A percentile compares a stretch with the other conserved stretches of the same genome.
Conservation (phyloP, 37 sponge, comb jelly and placozoan genomes). For the Beroe ovata region DNA sequence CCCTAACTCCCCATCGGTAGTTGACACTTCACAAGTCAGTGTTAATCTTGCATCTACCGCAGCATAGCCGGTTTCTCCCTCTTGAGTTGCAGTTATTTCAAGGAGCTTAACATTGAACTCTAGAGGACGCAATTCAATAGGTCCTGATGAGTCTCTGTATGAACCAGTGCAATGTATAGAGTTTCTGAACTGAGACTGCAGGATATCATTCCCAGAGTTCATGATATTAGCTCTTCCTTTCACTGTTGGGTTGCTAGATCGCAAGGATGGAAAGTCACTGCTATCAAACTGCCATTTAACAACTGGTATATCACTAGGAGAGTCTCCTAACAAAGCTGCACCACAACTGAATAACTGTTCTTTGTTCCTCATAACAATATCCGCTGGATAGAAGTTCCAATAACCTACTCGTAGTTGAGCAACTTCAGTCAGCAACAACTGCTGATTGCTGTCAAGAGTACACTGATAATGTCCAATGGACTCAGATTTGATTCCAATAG, state of each 20-base stretch:
- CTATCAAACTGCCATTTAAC: background rate
- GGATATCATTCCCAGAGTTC: background rate
- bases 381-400: background rate
- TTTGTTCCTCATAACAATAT: background rate
- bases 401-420: background rate
- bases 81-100: background rate
- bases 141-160: background rate
- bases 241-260: background rate
- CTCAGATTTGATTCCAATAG: background rate
- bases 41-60: background rate
- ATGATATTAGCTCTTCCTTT: background rate
- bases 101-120: background rate
- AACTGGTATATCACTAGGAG: background rate
- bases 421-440: background rate
- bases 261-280: background rate
- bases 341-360: background rate
- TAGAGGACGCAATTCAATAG: background rate
- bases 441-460: background rate
- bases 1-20: background rate
- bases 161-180: background rate
- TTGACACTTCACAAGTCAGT: background rate
- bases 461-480: background rate
- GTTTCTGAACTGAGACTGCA: background rate
- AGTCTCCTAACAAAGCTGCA: background rate
- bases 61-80: background rate